Conservation (phyloP, 2,888 invertebrate genomes). For the Omphaloscelis lunosa region DNA sequence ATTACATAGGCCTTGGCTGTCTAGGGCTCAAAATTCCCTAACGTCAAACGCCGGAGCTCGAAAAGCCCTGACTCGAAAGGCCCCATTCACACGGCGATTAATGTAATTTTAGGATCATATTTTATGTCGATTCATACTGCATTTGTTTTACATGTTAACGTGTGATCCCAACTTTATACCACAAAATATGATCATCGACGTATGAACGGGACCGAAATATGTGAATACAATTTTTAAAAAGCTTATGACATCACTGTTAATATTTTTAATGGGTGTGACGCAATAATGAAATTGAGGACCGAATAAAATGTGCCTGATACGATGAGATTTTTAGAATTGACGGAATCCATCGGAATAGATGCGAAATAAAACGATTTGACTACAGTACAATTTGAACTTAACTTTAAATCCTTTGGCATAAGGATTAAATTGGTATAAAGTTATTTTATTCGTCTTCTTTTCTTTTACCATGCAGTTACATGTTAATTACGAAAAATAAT, state of each 20-base stretch:
- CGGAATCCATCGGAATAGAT: constrained; percentile 6
- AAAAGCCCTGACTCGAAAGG: not conserved
- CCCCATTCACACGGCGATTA: not conserved
- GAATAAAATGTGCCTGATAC: constrained; percentile 41
- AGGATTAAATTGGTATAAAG: not conserved
- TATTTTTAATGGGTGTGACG: not conserved
- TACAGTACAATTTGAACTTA: not conserved
- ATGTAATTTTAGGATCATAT: too few species aligned
- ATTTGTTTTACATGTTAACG: too few species aligned
- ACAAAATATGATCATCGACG: too few species aligned
- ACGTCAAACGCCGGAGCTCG: not conserved
- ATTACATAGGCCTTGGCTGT: not conserved
- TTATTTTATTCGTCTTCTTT: too few species aligned
- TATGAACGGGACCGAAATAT: not conserved
- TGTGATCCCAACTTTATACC: too few species aligned
- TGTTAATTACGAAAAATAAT: not conserved
- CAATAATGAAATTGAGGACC: constrained; percentile 25
- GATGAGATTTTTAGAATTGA: constrained; percentile 1
- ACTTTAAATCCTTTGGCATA: too few species aligned
- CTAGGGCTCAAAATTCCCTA: too few species aligned
- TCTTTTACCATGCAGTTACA: not conserved
- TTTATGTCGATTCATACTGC: not conserved
- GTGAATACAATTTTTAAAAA: not conserved
- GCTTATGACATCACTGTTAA: not conserved
- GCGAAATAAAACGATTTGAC: not conserved